Conservation (phyloP, 2,797 vertebrate species). For the Austrolebias charrua region DNA sequence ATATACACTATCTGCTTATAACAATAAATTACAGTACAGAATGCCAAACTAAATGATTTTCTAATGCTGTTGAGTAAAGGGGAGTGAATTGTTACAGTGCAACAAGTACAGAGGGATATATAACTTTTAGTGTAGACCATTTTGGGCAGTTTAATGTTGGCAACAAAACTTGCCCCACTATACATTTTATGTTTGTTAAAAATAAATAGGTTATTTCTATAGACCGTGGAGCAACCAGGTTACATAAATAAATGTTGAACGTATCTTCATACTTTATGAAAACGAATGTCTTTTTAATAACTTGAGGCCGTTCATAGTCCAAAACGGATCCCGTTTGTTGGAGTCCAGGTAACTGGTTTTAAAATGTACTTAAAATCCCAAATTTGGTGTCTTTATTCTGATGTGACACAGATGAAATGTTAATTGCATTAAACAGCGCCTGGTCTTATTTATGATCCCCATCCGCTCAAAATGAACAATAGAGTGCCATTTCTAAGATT, state of each 20-base stretch:
- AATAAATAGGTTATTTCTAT: conserved; percentile 8
- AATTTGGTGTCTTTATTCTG: background rate
- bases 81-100: background rate
- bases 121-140: background rate
- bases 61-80: conserved; percentile 1
- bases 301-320: conserved; percentile 1
- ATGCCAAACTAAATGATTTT: background rate
- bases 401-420: conserved; percentile 1
- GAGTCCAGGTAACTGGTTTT: background rate
- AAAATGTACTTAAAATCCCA: background rate
- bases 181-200: background rate
- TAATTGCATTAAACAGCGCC: background rate
- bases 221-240: conserved; percentile 18
- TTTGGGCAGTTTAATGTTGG: background rate
- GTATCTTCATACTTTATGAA: background rate
- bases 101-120: background rate
- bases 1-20: background rate
- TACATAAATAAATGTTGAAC: conserved; percentile 11
- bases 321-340: background rate
- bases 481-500: background rate
- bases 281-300: background rate
- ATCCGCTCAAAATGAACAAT: too few relatives aligned
- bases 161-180: background rate
- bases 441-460: background rate
- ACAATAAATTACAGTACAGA: conserved; percentile 5